Base-by-base conservation (phyloP, 2,888 invertebrate species). In the Scaptomyza caliginosa region DNA sequence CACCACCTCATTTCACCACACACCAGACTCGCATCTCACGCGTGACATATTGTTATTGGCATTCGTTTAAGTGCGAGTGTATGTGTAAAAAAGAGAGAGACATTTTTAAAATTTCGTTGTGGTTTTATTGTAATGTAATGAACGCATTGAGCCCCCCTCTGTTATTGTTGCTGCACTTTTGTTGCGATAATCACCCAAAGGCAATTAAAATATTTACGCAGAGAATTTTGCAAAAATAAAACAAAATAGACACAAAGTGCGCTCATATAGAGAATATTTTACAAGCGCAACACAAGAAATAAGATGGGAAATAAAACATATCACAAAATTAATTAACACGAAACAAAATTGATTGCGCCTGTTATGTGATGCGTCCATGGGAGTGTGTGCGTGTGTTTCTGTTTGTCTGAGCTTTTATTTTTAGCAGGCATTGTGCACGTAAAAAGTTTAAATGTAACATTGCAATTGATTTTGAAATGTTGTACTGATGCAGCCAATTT, bases 151-250 rank as follows among this genome's bases (percentile, higher is more conserved):
- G 48, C 67, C 49, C 59, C 13, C n/a, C 45, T 64, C 10, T 66
- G 54, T 45, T 45, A 62, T 58, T 57, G 48, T 63, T 58, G 60
- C 48, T 80, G 40, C 58, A 67, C 45, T 68, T 43, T 13, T n/a
- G 54, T 57, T 67, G 49, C 70, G 70, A 54, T 77, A 49, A 7
- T n/a, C n/a, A 70, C 66, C 67, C 49, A 67, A 67, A 76, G 65
- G 82, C 82, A 82, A 82, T 81, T 82, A 82, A 82, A 84, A 62
- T 68, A 84, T 82, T 81, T 78, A 69, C 85, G 77, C 45, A 63
- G 64, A 60, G 39, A 51, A 77, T 74, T 72, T 51, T 46, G 52
- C 46, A 49, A 58, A 28, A 28, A 28, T 3, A 28, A 30, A 2
- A 36, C 13, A 28, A 11, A 57, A 46, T 11, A 43, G 26, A 54